Evolutionary conservation across 2,113 vertebrate species (phyloP), one percentile per base, ranked within the genome.

Genomic region (Hippopotamus amphibius): DNA sequence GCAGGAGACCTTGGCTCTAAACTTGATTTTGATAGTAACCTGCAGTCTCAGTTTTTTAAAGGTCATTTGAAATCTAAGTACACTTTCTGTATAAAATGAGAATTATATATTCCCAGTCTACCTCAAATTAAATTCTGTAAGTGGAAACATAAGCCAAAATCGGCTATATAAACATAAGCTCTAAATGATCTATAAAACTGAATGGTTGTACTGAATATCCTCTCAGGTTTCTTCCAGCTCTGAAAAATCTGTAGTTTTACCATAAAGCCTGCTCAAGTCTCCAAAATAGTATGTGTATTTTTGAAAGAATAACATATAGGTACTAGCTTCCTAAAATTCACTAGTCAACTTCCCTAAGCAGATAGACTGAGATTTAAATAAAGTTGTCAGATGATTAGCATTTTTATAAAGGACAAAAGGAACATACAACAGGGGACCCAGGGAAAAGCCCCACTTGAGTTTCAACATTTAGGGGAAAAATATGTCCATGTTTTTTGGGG

Each of bases 61-160:
- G 12, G 43, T 72, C 22, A 96, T 41, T 63, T 53, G 41, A 90
- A 90, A 55, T 6, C 22, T 76, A 48, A 87, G 43, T 85, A 61
- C 33, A 4, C 7, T 69, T 81, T 93, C 3, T 50, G 0, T 50
- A 48, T 33, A 74, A 80, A 90, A 61, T 61, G 65, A 83, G 9
- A 95, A 95, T 92, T 57, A 5, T 14, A 22, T 63, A 7, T 66
- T 68, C 37, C 61, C 26, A 68, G 41, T 90, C 28, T 77, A 33
- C 16, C 13, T 88, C 81, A 88, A 66, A 71, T 86, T 76, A 90
- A 95, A 88, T 92, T 91, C 28, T 87, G 0, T 69, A 93, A 65
- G 88, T 77, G 9, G 89, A 96, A 96, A 69, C 8, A 24, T 1
- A 1, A 88, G 11, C 43, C 66, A 76, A 79, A 89, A 65, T 21